These are phyloP conservation scores for Bombylius discolor DNA, from an alignment of 2,888 invertebrate species.

Conservation along the genomic window DNA sequence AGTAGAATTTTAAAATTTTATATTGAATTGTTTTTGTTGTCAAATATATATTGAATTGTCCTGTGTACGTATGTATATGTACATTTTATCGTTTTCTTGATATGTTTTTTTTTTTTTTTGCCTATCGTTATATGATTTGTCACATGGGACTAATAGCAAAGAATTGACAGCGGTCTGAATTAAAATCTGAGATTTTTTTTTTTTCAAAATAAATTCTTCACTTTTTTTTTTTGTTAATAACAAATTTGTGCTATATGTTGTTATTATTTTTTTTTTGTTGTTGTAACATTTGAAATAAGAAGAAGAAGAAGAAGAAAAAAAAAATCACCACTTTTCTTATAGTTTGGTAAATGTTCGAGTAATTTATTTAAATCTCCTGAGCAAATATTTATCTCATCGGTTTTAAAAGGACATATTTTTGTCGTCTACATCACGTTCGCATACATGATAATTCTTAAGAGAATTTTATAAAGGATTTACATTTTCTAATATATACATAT, in stretches of 20 bases:
- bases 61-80: too few relatives aligned
- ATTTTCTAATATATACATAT: too few relatives aligned
- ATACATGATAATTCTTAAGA: too few relatives aligned
- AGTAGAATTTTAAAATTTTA: too few relatives aligned
- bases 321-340: neutral
- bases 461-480: too few relatives aligned
- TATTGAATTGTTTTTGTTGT: too few relatives aligned
- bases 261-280: neutral
- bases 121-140: neutral
- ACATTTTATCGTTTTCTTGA: too few relatives aligned
- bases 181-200: neutral
- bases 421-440: neutral
- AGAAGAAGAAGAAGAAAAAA: too few relatives aligned
- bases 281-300: too few relatives aligned
- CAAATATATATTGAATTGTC: too few relatives aligned
- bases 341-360: neutral
- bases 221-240: neutral
- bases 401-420: neutral
- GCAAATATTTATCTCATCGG: conserved; percentile 2
- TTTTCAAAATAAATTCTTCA: too few relatives aligned
- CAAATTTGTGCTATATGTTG: neutral
- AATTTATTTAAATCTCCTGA: conserved; percentile 6
- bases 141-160: conserved; percentile 3
- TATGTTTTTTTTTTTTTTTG: neutral
- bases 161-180: neutral